phyloP scores from a whole-genome alignment of 2,113 vertebrate genomes.

The Centropus bengalensis region DNA sequence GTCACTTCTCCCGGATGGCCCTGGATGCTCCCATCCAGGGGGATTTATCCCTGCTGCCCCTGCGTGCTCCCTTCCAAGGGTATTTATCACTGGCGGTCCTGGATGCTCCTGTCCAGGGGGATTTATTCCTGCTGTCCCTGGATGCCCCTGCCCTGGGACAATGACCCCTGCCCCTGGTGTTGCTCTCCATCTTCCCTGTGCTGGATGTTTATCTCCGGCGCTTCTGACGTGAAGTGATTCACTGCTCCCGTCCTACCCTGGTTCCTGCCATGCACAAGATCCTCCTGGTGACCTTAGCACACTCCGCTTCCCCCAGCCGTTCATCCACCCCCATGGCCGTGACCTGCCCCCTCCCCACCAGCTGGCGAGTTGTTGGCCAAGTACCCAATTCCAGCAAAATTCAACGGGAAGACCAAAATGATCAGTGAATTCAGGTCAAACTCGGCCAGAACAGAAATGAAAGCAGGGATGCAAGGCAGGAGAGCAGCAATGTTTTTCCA shows the following conservation, averaged over 20 bases:
- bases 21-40: neutral
- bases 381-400: neutral
- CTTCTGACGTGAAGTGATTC: fast-evolving
- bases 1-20: neutral
- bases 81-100: no score
- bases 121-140: neutral
- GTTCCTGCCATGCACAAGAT: fast-evolving
- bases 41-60: neutral
- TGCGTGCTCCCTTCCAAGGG: neutral
- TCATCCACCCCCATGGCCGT: fast-evolving
- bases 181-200: neutral
- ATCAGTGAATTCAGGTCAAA: neutral
- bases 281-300: fast-evolving
- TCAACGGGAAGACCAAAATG: neutral
- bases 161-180: neutral
- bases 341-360: neutral
- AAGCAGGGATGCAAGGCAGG: neutral
- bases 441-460: neutral
- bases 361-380: neutral
- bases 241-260: neutral
- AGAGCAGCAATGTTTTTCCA: neutral
- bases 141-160: neutral
- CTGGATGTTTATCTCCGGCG: fast-evolving
- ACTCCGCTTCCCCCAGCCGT: fast-evolving
- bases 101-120: neutral